phyloP scores from a whole-genome alignment of 2,797 vertebrate species.

The Hoplostethus mediterraneus region DNA sequence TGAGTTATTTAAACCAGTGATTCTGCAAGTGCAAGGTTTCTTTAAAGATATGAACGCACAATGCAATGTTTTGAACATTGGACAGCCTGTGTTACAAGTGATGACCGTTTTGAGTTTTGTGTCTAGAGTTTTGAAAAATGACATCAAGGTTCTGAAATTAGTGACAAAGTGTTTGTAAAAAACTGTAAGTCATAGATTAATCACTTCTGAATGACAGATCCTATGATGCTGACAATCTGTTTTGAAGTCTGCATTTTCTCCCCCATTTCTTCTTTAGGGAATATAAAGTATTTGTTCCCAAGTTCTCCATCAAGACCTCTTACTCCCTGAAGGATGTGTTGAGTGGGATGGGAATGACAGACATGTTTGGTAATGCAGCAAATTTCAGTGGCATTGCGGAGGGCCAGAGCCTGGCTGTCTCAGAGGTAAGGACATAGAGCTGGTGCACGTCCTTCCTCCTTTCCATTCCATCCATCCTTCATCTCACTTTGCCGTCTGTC shows the following conservation, averaged over 20 bases:
- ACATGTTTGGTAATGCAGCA: constrained; percentile 77
- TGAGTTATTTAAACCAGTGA: no score
- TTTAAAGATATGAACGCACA: no score
- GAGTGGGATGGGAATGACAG: constrained; percentile 80
- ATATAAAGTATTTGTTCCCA: constrained; percentile 73
- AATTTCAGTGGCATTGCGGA: constrained; percentile 80
- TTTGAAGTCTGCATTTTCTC: not conserved
- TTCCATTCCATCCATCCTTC: not conserved
- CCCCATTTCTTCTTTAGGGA: constrained; percentile 47
- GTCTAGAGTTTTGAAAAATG: no score
- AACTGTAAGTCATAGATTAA: no score
- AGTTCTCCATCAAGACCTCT: constrained; percentile 82
- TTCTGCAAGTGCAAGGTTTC: no score
- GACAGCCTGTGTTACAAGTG: no score
- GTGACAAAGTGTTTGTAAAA: no score
- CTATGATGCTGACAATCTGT: no score
- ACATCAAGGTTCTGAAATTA: no score
- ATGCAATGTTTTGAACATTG: no score
- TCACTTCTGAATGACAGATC: no score
- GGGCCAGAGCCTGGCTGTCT: constrained; percentile 57
- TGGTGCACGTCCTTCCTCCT: not conserved
- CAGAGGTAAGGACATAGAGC: constrained; percentile 66
- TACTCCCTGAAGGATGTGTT: constrained; percentile 73
- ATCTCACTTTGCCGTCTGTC: constrained; percentile 11
- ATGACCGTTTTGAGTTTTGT: no score